phyloP scores from a whole-genome alignment of 2,888 invertebrate species.

The Zonitis immaculata region DNA sequence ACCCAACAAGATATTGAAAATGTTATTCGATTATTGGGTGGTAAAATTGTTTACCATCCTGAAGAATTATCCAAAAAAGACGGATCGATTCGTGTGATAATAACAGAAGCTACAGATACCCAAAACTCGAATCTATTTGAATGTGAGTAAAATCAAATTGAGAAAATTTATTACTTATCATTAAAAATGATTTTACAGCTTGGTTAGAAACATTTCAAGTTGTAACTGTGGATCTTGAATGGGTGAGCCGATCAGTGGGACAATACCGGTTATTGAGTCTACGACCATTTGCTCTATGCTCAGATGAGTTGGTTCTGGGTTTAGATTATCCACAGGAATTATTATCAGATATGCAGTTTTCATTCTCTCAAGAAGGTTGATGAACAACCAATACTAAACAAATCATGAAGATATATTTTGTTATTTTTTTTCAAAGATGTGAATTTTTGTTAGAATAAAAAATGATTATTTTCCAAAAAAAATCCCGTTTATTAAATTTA shows the following conservation, averaged over 20 bases:
- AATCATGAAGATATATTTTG: neutral
- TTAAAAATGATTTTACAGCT: constrained; percentile 29
- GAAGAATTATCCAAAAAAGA: constrained; percentile 30
- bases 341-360: constrained; percentile 28
- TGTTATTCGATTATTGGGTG: constrained; percentile 36
- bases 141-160: no score
- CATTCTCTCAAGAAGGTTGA: constrained; percentile 5
- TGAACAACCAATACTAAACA: no score
- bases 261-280: constrained; percentile 41
- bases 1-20: constrained; percentile 38
- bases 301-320: constrained; percentile 35
- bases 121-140: constrained; percentile 40
- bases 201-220: constrained; percentile 39
- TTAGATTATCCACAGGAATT: constrained; percentile 41
- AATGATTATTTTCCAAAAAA: neutral
- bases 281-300: constrained; percentile 38
- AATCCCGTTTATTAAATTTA: neutral
- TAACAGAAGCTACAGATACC: constrained; percentile 37
- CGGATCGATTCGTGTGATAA: constrained; percentile 35
- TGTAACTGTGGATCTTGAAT: constrained; percentile 44
- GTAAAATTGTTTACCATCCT: constrained; percentile 29
- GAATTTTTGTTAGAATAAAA: neutral
- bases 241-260: constrained; percentile 43
- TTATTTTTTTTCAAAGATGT: neutral
- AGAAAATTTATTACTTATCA: neutral